Evolutionary conservation across 2,113 vertebrate species (phyloP).

Genomic region (Bubo scandiacus): DNA sequence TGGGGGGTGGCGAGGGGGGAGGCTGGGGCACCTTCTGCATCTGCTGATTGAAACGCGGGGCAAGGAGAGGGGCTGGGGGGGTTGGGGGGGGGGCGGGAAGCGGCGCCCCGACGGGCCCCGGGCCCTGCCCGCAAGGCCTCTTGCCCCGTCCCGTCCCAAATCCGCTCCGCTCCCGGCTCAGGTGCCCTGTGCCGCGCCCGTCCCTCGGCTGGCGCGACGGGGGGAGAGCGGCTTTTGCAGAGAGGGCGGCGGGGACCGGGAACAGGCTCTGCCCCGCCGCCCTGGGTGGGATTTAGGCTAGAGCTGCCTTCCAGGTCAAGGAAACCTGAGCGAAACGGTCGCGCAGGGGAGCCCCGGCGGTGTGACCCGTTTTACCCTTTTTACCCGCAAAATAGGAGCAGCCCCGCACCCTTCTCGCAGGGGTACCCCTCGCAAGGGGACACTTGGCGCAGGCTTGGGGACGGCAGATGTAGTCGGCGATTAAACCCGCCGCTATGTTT

Average conservation of each 20-base stretch:
- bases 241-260: background rate
- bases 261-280: background rate
- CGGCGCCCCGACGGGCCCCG: rapidly evolving
- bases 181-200: background rate
- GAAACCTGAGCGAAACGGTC: background rate
- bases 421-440: background rate
- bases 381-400: background rate
- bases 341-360: background rate
- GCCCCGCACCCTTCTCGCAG: too few relatives aligned
- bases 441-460: background rate
- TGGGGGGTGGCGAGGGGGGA: background rate
- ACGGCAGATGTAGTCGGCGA: background rate
- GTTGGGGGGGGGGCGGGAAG: background rate
- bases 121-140: background rate
- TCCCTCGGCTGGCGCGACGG: too few relatives aligned
- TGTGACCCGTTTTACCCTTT: background rate
- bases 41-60: background rate
- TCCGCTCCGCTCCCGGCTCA: background rate
- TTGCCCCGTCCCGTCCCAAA: background rate
- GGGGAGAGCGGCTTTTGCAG: background rate
- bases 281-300: background rate
- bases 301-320: background rate
- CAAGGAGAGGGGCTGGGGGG: background rate
- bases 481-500: background rate
- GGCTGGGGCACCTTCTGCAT: background rate